A percentile compares a stretch with the other conserved stretches of the same genome.
Conservation (phyloP, 2,888 invertebrate genomes). For the Cephus pygmeus region DNA sequence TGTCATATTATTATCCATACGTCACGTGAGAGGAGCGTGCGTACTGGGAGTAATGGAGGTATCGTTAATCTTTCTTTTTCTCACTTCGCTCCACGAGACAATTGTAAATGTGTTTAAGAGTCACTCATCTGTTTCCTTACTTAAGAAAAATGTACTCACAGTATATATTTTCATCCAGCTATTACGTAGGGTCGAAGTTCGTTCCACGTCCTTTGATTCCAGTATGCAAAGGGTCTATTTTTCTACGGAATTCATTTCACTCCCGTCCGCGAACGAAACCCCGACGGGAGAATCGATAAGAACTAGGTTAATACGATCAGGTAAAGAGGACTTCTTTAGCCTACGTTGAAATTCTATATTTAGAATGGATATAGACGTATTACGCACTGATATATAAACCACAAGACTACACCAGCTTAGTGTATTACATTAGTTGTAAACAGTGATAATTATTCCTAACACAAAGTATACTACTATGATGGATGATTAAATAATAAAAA, state of each 20-base stretch:
- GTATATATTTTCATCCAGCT: neutral
- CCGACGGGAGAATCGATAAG: constrained; percentile 43
- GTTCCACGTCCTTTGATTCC: neutral
- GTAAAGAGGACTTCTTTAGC: constrained; percentile 43
- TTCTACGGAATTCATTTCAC: neutral
- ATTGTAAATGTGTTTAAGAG: neutral
- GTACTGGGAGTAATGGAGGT: neutral
- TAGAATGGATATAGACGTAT: neutral
- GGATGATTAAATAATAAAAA: neutral
- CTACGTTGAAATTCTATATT: constrained; percentile 26
- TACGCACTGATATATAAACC: neutral
- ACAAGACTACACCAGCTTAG: neutral
- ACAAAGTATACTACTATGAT: neutral
- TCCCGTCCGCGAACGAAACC: constrained; percentile 30
- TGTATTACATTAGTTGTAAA: neutral
- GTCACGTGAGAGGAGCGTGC: neutral
- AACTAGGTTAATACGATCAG: constrained; percentile 53
- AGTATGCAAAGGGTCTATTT: neutral
- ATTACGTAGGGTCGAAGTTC: neutral
- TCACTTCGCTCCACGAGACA: neutral
- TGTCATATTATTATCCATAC: neutral
- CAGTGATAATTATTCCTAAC: neutral
- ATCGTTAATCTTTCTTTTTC: neutral
- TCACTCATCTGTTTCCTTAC: neutral
- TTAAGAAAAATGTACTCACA: neutral